phyloP scores from a whole-genome alignment of 2,113 vertebrate genomes.

The rat (Rattus norvegicus) region DNA sequence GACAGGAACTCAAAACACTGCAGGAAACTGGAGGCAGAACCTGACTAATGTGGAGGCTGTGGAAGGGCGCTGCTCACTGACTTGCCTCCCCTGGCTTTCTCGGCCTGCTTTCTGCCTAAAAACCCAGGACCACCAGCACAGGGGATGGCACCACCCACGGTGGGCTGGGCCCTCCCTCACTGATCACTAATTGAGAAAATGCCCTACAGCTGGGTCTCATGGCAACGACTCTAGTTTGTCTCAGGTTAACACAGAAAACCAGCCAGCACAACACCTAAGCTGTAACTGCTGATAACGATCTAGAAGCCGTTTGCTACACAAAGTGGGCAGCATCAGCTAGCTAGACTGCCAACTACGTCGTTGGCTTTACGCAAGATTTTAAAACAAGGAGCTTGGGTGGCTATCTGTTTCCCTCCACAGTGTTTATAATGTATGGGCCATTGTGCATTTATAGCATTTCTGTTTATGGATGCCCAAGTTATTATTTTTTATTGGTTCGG shows the following conservation, averaged over 20 bases:
- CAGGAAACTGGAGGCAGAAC: background rate
- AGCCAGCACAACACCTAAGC: constrained; percentile 24
- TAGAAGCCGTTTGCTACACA: constrained; percentile 61
- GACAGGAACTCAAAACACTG: background rate
- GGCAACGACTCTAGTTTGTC: background rate
- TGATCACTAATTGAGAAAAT: background rate
- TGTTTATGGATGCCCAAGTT: constrained; percentile 77
- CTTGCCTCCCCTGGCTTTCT: background rate
- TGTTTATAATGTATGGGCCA: constrained; percentile 77
- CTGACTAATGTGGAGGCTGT: background rate
- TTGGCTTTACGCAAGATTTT: constrained; percentile 74
- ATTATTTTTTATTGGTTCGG: constrained; percentile 78
- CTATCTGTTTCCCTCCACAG: constrained; percentile 68
- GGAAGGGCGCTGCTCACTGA: background rate
- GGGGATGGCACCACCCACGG: background rate
- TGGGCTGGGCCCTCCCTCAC: background rate
- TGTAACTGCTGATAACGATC: constrained; percentile 67
- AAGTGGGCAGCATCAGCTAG: constrained; percentile 49
- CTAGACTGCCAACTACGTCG: constrained; percentile 48
- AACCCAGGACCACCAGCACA: background rate
- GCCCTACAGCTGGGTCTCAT: background rate
- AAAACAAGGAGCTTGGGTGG: constrained; percentile 72
- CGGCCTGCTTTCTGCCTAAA: background rate
- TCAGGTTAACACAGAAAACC: background rate
- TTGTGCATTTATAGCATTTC: constrained; percentile 73